Percentiles rank a stretch among this genome's conserved stretches.
Evolutionary conservation across 2,797 vertebrate species (phyloP).

Genomic region (Paguma larvata): DNA sequence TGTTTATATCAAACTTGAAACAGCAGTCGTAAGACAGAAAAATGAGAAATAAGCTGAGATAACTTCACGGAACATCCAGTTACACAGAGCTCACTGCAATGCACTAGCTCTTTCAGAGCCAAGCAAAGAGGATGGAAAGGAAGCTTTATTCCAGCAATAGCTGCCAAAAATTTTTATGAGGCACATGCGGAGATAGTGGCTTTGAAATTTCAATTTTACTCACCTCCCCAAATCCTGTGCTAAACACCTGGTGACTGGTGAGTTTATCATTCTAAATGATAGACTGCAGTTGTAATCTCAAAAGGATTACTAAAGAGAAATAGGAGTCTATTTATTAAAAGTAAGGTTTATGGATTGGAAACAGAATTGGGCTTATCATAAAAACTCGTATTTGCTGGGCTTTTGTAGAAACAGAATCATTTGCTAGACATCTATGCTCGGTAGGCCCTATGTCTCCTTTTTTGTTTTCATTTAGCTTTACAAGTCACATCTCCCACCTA

Average conservation of each 20-base stretch:
- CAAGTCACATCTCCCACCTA: constrained; percentile 75
- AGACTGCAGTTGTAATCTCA: not conserved
- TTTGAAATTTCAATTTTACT: constrained; percentile 66
- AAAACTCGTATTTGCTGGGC: constrained; percentile 17
- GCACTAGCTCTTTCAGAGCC: not conserved
- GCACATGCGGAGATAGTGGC: not conserved
- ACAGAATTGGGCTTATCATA: constrained; percentile 9
- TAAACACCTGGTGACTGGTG: constrained; percentile 54
- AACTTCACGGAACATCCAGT: not conserved
- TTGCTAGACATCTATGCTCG: constrained; percentile 59
- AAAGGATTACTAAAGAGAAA: constrained; percentile 57
- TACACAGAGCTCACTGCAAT: not conserved
- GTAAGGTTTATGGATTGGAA: not conserved
- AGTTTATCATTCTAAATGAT: constrained; percentile 57
- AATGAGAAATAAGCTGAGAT: constrained; percentile 38
- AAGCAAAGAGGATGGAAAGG: not conserved
- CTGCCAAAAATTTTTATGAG: constrained; percentile 55
- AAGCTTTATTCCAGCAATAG: constrained; percentile 1
- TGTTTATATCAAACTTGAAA: constrained; percentile 41
- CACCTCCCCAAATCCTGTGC: not conserved
- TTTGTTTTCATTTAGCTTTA: constrained; percentile 65
- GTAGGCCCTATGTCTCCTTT: not conserved
- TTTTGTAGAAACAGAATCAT: constrained; percentile 52
- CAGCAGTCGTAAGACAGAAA: not conserved
- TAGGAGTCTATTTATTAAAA: constrained; percentile 41